A percentile compares a stretch with the other conserved stretches of the same genome.
phyloP scores from a whole-genome alignment of 2,113 vertebrate genomes.

The Hystrix brachyura region DNA sequence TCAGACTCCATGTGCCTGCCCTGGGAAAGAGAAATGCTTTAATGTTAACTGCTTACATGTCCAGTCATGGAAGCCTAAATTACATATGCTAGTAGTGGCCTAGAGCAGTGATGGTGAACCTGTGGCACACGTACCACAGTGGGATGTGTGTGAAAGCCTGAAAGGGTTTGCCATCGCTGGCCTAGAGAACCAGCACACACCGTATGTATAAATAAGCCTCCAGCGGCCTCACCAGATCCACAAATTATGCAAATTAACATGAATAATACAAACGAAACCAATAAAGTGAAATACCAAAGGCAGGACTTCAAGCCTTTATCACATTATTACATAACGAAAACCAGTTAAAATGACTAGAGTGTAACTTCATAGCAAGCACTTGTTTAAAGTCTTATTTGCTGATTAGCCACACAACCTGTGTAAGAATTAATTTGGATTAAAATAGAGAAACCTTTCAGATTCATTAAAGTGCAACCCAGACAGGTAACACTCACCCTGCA shows the following conservation, averaged over 20 bases:
- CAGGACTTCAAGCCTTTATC: conserved; percentile 3
- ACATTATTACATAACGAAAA: conserved; percentile 35
- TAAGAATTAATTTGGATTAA: conserved; percentile 45
- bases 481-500: conserved; percentile 16
- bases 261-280: conserved; percentile 45
- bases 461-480: neutral
- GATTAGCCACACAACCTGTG: neutral
- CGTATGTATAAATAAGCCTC: conserved; percentile 30
- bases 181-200: neutral
- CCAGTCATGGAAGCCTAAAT: conserved; percentile 66
- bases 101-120: neutral
- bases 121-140: neutral
- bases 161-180: neutral
- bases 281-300: conserved; percentile 57
- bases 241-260: conserved; percentile 52
- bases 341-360: neutral
- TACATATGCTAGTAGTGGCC: conserved; percentile 1
- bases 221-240: neutral
- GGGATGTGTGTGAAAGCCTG: neutral
- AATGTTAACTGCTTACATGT: conserved; percentile 63
- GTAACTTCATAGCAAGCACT: neutral
- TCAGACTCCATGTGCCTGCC: conserved; percentile 36
- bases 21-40: conserved; percentile 67
- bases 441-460: neutral
- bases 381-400: neutral